phyloP scores from a whole-genome alignment of 2,888 invertebrate genomes.

The Rhamnusium bicolor region DNA sequence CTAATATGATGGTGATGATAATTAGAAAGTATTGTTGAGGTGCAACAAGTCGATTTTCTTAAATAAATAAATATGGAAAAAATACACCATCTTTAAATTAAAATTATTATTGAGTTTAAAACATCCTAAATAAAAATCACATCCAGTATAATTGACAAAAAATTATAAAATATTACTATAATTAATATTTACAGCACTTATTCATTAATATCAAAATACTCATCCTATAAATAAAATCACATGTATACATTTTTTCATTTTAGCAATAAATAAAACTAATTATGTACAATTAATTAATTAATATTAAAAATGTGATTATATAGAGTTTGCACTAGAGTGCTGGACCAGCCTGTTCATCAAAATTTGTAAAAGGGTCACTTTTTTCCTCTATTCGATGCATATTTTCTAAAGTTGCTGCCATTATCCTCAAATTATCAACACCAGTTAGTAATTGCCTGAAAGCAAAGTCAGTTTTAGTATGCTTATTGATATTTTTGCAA shows the following conservation, averaged over 20 bases:
- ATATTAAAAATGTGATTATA: slow-evolving; percentile 41
- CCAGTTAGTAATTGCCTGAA: slow-evolving; percentile 79
- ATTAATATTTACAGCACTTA: slow-evolving; percentile 27
- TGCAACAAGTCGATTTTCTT: no score
- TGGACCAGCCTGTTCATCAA: slow-evolving; percentile 73
- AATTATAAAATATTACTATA: slow-evolving; percentile 32
- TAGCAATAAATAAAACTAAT: slow-evolving; percentile 58
- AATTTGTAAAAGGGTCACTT: slow-evolving; percentile 71
- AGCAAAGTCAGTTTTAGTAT: slow-evolving; percentile 41
- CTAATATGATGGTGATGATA: no score
- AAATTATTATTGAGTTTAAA: slow-evolving; percentile 8
- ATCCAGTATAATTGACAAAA: slow-evolving; percentile 32
- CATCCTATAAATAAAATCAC: slow-evolving; percentile 57
- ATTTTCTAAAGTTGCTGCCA: slow-evolving; percentile 78
- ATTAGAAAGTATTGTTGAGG: no score
- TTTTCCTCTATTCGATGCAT: slow-evolving; percentile 73
- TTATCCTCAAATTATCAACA: slow-evolving; percentile 78
- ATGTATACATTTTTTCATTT: slow-evolving; percentile 53
- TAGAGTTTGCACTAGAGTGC: slow-evolving; percentile 61
- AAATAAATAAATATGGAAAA: neutral
- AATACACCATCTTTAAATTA: neutral
- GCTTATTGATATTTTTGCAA: no score
- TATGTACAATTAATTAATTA: slow-evolving; percentile 44
- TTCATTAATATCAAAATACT: slow-evolving; percentile 31
- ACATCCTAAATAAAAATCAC: slow-evolving; percentile 25